Percentiles rank a stretch among this genome's conserved stretches.
Conservation (phyloP, 1,140 invertebrate genomes). For the Orchesella cincta region DNA sequence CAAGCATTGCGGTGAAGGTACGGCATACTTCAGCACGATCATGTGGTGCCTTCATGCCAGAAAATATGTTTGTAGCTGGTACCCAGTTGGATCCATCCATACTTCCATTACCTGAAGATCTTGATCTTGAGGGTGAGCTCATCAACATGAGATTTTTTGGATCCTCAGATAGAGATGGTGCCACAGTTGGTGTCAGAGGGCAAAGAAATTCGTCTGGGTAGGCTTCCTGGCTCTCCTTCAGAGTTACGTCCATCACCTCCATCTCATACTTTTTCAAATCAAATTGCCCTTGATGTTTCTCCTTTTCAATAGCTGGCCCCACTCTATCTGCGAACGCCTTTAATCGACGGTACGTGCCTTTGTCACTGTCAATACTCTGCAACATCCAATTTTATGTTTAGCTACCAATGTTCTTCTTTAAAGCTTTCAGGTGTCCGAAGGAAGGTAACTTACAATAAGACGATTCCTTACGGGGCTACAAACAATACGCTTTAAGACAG, state of each 20-base stretch:
- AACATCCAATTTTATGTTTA: constrained; percentile 13
- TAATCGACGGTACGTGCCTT: constrained; percentile 37
- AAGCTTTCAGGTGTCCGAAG: too few relatives aligned
- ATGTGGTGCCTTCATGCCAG: constrained; percentile 42
- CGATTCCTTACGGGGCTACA: too few relatives aligned
- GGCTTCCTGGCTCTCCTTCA: constrained; percentile 21
- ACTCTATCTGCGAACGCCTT: constrained; percentile 44
- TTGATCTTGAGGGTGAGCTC: background rate
- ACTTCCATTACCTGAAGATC: background rate
- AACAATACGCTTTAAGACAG: background rate
- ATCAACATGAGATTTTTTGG: background rate
- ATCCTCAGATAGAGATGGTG: background rate
- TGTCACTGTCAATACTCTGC: constrained; percentile 41
- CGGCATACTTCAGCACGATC: constrained; percentile 39
- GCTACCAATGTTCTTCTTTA: too few relatives aligned
- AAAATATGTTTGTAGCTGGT: constrained; percentile 36
- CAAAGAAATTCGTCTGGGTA: background rate
- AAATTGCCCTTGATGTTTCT: constrained; percentile 42
- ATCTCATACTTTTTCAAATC: constrained; percentile 48
- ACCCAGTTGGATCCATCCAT: constrained; percentile 38
- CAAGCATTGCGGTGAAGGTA: constrained; percentile 44
- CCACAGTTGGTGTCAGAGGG: background rate
- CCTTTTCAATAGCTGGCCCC: constrained; percentile 38
- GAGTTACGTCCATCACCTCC: constrained; percentile 43
- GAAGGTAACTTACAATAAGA: too few relatives aligned